A percentile compares a stretch with the other conserved stretches of the same genome.
Evolutionary conservation across 1,140 invertebrate genomes (phyloP).

Genomic region (Teleogryllus occipitalis): DNA sequence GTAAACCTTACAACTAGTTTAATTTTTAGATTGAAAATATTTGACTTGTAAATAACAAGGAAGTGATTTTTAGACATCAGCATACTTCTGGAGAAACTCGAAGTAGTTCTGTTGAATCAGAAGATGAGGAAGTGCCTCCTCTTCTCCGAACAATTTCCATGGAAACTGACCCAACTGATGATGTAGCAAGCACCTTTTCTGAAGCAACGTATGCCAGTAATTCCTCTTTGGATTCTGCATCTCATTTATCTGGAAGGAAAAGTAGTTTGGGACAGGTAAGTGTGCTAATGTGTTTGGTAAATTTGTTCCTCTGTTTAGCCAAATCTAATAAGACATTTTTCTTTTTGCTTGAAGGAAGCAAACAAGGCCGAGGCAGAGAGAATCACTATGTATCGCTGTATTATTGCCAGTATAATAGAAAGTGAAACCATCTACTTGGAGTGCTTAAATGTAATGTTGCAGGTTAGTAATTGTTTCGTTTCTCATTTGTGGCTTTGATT

Average conservation of each 20-base stretch:
- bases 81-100: constrained; percentile 30
- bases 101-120: constrained; percentile 36
- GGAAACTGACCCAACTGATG: constrained; percentile 28
- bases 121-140: constrained; percentile 34
- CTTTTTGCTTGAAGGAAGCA: constrained; percentile 26
- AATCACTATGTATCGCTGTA: constrained; percentile 70
- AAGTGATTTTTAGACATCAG: constrained; percentile 14
- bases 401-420: constrained; percentile 80
- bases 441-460: constrained; percentile 76
- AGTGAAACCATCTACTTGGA: constrained; percentile 86
- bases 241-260: constrained; percentile 34
- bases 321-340: neutral
- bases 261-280: constrained; percentile 35
- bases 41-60: neutral
- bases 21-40: no score
- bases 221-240: constrained; percentile 35
- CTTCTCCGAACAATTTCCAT: constrained; percentile 32
- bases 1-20: neutral
- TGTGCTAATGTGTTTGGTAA: constrained; percentile 32
- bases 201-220: constrained; percentile 35
- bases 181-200: neutral
- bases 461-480: constrained; percentile 46
- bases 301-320: constrained; percentile 26
- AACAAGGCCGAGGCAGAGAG: constrained; percentile 57
- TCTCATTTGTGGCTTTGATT: no score